These are phyloP conservation scores for Lycophotia porphyrea DNA, from an alignment of 2,888 invertebrate species.

Conservation along the genomic window DNA sequence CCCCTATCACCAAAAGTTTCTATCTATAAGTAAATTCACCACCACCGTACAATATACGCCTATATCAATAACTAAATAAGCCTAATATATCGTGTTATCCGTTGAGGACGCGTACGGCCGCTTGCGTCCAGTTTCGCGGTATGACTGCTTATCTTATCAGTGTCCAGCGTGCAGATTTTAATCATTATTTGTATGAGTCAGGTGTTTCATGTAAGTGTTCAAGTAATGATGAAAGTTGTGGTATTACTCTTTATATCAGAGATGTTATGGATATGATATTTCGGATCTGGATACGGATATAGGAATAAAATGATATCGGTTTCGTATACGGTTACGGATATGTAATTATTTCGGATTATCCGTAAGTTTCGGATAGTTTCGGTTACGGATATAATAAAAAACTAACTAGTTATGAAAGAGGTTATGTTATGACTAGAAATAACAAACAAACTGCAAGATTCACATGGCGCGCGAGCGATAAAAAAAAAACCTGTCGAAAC, in stretches of 20 bases:
- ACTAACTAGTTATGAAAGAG: too few relatives aligned
- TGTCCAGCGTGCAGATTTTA: conserved; percentile 37
- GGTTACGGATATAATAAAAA: too few relatives aligned
- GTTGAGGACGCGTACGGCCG: conserved; percentile 29
- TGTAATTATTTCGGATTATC: too few relatives aligned
- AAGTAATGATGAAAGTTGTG: background rate
- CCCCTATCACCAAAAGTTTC: background rate
- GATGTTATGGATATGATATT: too few relatives aligned
- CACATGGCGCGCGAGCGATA: too few relatives aligned
- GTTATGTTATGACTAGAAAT: too few relatives aligned
- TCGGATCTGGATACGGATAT: too few relatives aligned
- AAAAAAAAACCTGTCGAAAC: too few relatives aligned
- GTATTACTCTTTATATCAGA: background rate
- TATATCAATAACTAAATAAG: background rate
- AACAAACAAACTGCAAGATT: too few relatives aligned
- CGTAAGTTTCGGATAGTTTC: too few relatives aligned
- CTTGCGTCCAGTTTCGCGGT: conserved; percentile 27
- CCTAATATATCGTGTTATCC: background rate
- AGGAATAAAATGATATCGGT: too few relatives aligned
- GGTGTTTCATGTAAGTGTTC: background rate
- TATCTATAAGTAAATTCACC: background rate
- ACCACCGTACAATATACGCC: background rate
- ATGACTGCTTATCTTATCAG: conserved; percentile 58
- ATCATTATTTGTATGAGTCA: conserved; percentile 35
- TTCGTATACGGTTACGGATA: too few relatives aligned